Percentiles rank a stretch among this genome's conserved stretches.
Evolutionary conservation across 2,797 vertebrate species (phyloP).

Genomic region (Gambelia wislizenii): DNA sequence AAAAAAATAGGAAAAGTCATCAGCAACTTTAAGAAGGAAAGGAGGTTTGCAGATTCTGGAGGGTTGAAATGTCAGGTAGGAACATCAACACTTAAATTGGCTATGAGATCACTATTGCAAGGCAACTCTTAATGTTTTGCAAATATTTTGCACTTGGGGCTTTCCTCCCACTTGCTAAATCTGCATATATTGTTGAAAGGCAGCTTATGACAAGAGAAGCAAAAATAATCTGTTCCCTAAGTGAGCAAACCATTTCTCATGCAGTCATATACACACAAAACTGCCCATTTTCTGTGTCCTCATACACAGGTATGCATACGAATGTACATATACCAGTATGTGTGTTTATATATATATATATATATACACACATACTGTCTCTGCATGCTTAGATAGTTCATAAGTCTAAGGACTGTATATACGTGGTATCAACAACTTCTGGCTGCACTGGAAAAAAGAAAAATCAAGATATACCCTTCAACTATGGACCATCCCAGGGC

Average conservation of each 20-base stretch:
- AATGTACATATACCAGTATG: neutral
- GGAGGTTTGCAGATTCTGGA: slow-evolving; percentile 55
- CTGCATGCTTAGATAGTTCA: neutral
- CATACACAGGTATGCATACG: neutral
- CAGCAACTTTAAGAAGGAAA: slow-evolving; percentile 50
- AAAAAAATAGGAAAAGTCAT: neutral
- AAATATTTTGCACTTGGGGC: neutral
- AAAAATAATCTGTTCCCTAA: neutral
- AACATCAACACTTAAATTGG: neutral
- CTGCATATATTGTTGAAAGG: neutral
- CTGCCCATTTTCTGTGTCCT: neutral
- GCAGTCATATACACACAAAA: no score
- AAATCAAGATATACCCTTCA: neutral
- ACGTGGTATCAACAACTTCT: neutral
- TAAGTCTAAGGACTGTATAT: neutral
- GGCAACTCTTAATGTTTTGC: neutral
- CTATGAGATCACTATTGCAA: no score
- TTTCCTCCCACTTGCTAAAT: neutral
- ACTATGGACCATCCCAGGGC: neutral
- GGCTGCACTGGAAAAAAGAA: neutral
- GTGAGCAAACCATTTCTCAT: no score
- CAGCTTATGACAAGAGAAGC: neutral
- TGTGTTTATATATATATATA: neutral
- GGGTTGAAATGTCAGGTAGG: slow-evolving; percentile 3
- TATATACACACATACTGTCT: no score